Conservation (phyloP, 2,113 vertebrate genomes). For the Vidua chalybeata region DNA sequence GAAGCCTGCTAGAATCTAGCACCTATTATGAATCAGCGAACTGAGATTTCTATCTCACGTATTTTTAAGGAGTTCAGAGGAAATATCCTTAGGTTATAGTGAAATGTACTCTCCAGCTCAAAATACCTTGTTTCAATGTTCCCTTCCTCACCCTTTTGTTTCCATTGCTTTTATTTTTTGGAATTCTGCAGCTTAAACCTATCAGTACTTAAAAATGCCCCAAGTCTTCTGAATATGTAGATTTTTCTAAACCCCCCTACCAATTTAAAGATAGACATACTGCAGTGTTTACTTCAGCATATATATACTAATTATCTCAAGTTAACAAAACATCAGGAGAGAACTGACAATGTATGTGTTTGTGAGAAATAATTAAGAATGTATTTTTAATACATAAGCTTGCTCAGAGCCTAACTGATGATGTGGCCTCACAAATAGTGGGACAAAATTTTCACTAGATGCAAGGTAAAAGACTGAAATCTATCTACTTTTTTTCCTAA, state of each 20-base stretch:
- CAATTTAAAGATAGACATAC: not conserved
- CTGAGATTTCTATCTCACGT: slow-evolving; percentile 38
- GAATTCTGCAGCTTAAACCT: not conserved
- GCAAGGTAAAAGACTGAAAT: not conserved
- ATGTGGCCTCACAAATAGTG: not conserved
- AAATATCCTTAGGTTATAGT: not conserved
- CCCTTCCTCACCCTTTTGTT: not conserved
- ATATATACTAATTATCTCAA: not conserved
- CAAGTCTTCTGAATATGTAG: not conserved
- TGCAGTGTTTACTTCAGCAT: not conserved
- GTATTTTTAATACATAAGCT: not conserved
- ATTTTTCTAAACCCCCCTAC: not conserved
- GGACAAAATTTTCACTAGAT: not conserved
- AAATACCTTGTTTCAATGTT: not conserved
- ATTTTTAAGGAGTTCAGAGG: slow-evolving; percentile 19
- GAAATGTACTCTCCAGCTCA: not conserved
- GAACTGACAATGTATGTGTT: not conserved
- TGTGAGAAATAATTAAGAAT: not conserved
- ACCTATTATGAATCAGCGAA: slow-evolving; percentile 32
- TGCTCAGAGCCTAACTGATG: not conserved
- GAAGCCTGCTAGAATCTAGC: slow-evolving; percentile 19
- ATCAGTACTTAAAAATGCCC: not conserved
- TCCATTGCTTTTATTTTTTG: not conserved
- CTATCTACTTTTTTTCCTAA: not conserved
- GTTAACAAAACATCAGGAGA: not conserved